Percentiles rank a stretch among this genome's conserved stretches.
Conservation (phyloP, 2,888 invertebrate genomes). For the Leistus spinibarbis region DNA sequence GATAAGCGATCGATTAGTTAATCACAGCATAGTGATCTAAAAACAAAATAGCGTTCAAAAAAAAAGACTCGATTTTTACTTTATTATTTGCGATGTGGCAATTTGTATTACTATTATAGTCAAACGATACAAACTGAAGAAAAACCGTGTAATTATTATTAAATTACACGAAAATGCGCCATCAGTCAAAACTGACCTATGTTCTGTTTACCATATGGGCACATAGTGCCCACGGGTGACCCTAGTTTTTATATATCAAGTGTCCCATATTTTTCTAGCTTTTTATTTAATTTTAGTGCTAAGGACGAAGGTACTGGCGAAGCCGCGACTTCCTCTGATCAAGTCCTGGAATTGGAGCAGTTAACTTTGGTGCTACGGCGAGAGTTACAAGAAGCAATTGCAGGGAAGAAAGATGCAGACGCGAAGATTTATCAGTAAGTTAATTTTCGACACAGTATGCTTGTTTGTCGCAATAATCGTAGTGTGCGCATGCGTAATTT, state of each 20-base stretch:
- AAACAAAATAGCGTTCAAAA: too few relatives aligned
- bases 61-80: too few relatives aligned
- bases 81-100: too few relatives aligned
- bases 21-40: too few relatives aligned
- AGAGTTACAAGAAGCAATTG: slow-evolving; percentile 64
- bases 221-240: too few relatives aligned
- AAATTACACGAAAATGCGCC: too few relatives aligned
- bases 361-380: slow-evolving; percentile 61
- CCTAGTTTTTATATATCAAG: not conserved
- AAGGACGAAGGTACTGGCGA: slow-evolving; percentile 41
- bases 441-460: not conserved
- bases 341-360: slow-evolving; percentile 58
- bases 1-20: too few relatives aligned
- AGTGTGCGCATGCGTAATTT: not conserved
- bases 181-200: too few relatives aligned
- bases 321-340: slow-evolving; percentile 51
- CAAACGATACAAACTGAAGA: too few relatives aligned
- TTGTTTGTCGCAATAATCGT: not conserved
- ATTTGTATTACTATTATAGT: too few relatives aligned
- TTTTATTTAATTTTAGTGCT: not conserved
- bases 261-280: not conserved
- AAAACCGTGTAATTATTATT: too few relatives aligned
- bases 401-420: slow-evolving; percentile 64
- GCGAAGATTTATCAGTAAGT: slow-evolving; percentile 65
- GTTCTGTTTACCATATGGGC: too few relatives aligned